Percentiles rank a stretch among this genome's conserved stretches.
Conservation (phyloP, 2,113 vertebrate species). For the Desmodus rotundus region DNA sequence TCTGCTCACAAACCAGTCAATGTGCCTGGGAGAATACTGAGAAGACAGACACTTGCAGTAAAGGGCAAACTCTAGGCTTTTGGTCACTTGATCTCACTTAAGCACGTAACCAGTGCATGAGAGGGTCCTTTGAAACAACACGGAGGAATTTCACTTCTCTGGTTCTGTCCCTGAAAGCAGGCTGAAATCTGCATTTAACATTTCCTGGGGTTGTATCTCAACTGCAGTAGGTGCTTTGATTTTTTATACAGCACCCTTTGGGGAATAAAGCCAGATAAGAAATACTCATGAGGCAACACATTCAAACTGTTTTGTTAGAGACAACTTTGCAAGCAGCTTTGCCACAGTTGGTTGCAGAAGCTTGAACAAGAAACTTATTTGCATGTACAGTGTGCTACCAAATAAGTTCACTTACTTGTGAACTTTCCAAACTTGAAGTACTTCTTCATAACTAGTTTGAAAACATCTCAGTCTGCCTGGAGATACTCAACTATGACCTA, state of each 20-base stretch:
- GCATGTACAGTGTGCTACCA: constrained; percentile 31
- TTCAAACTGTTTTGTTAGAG: constrained; percentile 43
- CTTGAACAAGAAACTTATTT: constrained; percentile 35
- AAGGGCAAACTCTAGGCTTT: background rate
- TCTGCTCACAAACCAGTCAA: background rate
- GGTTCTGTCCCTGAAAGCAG: background rate
- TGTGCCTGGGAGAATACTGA: background rate
- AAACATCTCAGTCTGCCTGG: background rate
- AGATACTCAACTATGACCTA: background rate
- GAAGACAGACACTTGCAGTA: background rate
- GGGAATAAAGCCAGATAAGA: constrained; percentile 12
- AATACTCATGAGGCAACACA: background rate
- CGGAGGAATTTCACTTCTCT: background rate
- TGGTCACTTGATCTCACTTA: background rate
- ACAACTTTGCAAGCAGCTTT: constrained; percentile 34
- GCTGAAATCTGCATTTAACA: background rate
- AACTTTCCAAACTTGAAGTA: background rate
- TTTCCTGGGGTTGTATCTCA: background rate
- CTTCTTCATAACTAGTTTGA: constrained; percentile 20
- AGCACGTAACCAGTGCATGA: constrained; percentile 1
- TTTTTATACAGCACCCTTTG: background rate
- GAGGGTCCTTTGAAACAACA: background rate
- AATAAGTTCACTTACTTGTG: too few species aligned
- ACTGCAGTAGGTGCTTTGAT: background rate
- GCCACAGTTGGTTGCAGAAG: constrained; percentile 14